phyloP scores from a whole-genome alignment of 2,797 vertebrate genomes.

The Aldrovandia affinis region DNA sequence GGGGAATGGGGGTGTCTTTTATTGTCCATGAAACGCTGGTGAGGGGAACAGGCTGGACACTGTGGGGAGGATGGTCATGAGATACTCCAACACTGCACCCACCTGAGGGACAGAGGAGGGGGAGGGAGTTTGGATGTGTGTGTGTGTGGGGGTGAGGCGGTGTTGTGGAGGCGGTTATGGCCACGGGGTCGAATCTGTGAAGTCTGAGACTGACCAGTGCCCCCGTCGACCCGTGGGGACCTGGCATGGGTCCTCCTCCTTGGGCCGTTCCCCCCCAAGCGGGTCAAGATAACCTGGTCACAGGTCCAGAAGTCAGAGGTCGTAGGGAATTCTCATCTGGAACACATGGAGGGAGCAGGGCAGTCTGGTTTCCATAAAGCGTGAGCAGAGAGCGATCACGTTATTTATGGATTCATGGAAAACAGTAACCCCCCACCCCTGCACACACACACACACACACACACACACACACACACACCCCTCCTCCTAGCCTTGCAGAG shows the following conservation, averaged over 20 bases:
- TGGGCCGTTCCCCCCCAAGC: background rate
- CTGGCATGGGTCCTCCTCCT: background rate
- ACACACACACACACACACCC: background rate
- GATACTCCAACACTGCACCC: slow-evolving; percentile 49
- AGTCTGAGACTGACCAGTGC: slow-evolving; percentile 16
- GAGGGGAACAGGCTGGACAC: slow-evolving; percentile 46
- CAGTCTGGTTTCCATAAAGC: slow-evolving; percentile 76
- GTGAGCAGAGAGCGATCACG: slow-evolving; percentile 50
- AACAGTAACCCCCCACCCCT: slow-evolving; percentile 51
- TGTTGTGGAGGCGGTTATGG: background rate
- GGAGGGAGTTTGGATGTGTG: background rate
- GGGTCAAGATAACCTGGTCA: slow-evolving; percentile 68
- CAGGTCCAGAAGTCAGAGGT: slow-evolving; percentile 52
- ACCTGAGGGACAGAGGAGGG: background rate
- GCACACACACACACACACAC: background rate
- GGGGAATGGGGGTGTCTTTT: slow-evolving; percentile 53
- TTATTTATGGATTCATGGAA: slow-evolving; percentile 68
- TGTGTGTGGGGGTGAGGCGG: background rate
- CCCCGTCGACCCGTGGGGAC: background rate
- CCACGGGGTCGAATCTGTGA: background rate
- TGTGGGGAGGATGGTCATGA: slow-evolving; percentile 51
- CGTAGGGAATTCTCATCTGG: slow-evolving; percentile 62
- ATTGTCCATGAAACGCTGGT: slow-evolving; percentile 66
- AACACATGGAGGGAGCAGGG: slow-evolving; percentile 79
- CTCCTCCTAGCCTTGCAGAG: background rate